Conservation (phyloP, 1,140 invertebrate species). For the Drosophila aff. region DNA sequence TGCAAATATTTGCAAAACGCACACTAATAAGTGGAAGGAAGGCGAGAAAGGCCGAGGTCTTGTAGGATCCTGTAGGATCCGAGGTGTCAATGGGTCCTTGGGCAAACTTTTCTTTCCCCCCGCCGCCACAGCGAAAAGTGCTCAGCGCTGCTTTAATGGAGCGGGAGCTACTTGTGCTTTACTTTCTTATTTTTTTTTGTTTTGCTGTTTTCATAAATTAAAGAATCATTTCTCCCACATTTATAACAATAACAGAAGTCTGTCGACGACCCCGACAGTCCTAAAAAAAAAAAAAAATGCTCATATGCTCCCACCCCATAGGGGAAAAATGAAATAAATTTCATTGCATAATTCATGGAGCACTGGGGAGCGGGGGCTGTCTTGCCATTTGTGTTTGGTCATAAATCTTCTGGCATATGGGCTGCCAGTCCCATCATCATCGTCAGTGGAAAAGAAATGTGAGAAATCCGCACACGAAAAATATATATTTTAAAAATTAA, state of each 20-base stretch:
- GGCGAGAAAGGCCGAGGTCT: slow-evolving; percentile 12
- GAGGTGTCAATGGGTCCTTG: slow-evolving; percentile 22
- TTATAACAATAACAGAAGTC: slow-evolving; percentile 58
- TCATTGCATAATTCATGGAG: slow-evolving; percentile 79
- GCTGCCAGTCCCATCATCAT: slow-evolving; percentile 62
- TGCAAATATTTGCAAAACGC: slow-evolving; percentile 81
- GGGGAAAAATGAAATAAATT: slow-evolving; percentile 75
- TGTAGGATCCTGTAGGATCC: not conserved
- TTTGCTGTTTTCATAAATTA: slow-evolving; percentile 50
- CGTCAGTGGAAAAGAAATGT: slow-evolving; percentile 4
- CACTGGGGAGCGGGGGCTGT: slow-evolving; percentile 22
- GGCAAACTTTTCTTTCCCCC: not conserved
- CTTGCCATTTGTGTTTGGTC: slow-evolving; percentile 68
- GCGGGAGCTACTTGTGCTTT: slow-evolving; percentile 4
- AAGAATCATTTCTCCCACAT: slow-evolving; percentile 61
- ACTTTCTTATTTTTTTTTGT: not conserved
- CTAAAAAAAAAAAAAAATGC: slow-evolving; percentile 28
- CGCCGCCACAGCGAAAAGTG: not conserved
- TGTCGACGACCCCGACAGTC: slow-evolving; percentile 47
- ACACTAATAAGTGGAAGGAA: slow-evolving; percentile 76
- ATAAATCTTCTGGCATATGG: slow-evolving; percentile 79
- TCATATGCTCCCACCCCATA: slow-evolving; percentile 34
- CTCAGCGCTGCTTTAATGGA: slow-evolving; percentile 4
- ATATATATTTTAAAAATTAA: slow-evolving; percentile 57
- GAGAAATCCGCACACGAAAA: slow-evolving; percentile 32